Conservation (phyloP, 2,888 invertebrate genomes). For the Megaustenia siamemsis region DNA sequence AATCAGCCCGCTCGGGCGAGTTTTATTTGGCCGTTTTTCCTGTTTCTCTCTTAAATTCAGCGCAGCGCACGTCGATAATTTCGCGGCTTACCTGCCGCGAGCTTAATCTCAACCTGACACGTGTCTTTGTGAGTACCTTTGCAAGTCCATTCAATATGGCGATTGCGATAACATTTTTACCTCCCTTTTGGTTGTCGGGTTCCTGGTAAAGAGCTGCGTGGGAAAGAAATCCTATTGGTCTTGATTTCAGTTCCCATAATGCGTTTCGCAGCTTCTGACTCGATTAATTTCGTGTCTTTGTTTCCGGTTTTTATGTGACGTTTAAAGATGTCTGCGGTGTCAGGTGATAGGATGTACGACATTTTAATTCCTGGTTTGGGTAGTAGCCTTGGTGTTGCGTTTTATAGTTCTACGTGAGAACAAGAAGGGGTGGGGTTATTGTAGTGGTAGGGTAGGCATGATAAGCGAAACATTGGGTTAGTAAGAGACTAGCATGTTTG, state of each 20-base stretch:
- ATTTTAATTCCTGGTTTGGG: background rate
- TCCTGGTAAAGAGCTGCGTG: no score
- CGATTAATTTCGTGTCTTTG: background rate
- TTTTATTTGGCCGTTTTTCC: background rate
- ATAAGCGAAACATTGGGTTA: no score
- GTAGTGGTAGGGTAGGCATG: no score
- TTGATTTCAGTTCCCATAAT: background rate
- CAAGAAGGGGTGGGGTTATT: background rate
- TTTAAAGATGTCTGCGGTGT: conserved; percentile 15
- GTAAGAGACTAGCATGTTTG: no score
- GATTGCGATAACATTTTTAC: background rate
- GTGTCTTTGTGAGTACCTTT: conserved; percentile 17
- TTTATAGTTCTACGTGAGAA: no score
- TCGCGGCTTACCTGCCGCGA: background rate
- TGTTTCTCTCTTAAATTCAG: background rate
- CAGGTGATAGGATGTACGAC: background rate
- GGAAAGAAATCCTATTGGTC: background rate
- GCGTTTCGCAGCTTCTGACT: background rate
- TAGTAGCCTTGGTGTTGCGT: no score
- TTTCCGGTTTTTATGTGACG: background rate
- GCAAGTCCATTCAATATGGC: background rate
- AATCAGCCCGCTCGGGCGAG: background rate
- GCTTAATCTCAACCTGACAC: background rate
- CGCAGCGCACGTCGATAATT: background rate
- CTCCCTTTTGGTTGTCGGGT: background rate